Evolutionary conservation across 2,888 invertebrate species (phyloP), one percentile per base, ranked within the genome.

Genomic region (Tyria jacobaeae): DNA sequence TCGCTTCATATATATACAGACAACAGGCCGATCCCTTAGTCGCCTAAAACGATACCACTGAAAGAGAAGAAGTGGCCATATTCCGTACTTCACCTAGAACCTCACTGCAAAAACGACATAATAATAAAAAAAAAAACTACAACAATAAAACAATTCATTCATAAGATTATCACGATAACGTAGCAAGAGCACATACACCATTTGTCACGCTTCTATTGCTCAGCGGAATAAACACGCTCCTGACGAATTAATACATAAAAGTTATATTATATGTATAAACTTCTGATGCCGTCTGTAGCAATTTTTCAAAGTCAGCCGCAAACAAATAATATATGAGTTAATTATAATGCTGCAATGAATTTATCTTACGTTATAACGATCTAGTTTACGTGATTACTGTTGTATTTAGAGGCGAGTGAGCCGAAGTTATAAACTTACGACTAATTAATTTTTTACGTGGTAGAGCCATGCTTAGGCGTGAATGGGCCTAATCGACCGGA

Each of bases 301-400:
- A 47, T 55, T 34, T 55, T 55, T 55, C 47, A 35, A 47, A 60
- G 34, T 59, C 27, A 25, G 48, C n/a, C 41, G 47, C 21, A 39
- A 51, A 62, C 24, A 47, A 64, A 66, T 60, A 60, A 49, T n/a
- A 44, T 47, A 71, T 67, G 55, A 52, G 27, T 17, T 39, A 12
- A 52, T 48, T 61, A 53, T 58, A 57, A 50, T 55, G 31, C 21
- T 4, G 44, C 48, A 71, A 70, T 69, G 39, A 75, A 76, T 76
- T 75, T 75, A 78, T 73, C 66, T 64, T 68, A 68, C 71, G 63
- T 71, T 51, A 68, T 70, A 66, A 71, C 49, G 27, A 44, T 70
- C 59, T 59, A n/a, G 63, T 60, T 44, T 37, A 61, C 37, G 31
- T 51, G 24, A 59, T 62, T 60, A 39, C 35, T 49, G 44, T 57